Percentiles rank a stretch among this genome's conserved stretches.
Evolutionary conservation across 2,797 vertebrate genomes (phyloP).

Genomic region (Adelosebastes latens): DNA sequence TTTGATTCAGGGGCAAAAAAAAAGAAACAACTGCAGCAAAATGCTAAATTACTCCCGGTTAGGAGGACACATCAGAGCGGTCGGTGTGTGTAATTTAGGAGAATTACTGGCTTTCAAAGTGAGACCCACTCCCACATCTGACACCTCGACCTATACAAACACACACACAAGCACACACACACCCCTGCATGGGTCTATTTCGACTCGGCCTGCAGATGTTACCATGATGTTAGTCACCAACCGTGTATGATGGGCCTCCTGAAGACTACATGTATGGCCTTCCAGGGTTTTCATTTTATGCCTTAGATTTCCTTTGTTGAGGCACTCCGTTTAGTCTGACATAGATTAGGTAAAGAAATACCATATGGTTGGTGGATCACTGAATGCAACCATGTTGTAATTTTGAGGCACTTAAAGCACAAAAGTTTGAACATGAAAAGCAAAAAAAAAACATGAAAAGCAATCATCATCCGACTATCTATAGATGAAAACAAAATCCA

Average conservation of each 20-base stretch:
- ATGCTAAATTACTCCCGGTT: slow-evolving; percentile 45
- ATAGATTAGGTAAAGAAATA: slow-evolving; percentile 35
- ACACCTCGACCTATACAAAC: slow-evolving; percentile 36
- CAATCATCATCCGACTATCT: background rate
- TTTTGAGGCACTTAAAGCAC: background rate
- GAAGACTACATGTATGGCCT: slow-evolving; percentile 16
- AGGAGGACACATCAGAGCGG: slow-evolving; percentile 15
- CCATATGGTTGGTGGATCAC: slow-evolving; percentile 4
- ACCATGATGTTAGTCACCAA: slow-evolving; percentile 15
- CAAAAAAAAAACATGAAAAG: slow-evolving; percentile 1
- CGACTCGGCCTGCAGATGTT: slow-evolving; percentile 16
- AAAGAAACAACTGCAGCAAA: slow-evolving; percentile 29
- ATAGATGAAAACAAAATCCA: background rate
- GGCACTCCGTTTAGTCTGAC: slow-evolving; percentile 10
- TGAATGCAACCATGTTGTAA: background rate
- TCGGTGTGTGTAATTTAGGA: slow-evolving; percentile 45
- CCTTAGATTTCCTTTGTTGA: slow-evolving; percentile 7
- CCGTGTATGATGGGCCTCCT: background rate
- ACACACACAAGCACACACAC: slow-evolving; percentile 26
- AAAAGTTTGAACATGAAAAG: slow-evolving; percentile 3
- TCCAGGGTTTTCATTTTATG: slow-evolving; percentile 23
- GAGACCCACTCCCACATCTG: slow-evolving; percentile 36
- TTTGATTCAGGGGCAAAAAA: slow-evolving; percentile 38
- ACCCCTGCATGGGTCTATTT: slow-evolving; percentile 9
- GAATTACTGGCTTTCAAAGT: slow-evolving; percentile 62